Evolutionary conservation across 2,113 vertebrate species (phyloP), one percentile per base, ranked within the genome.

Genomic region (Glareola pratincola): DNA sequence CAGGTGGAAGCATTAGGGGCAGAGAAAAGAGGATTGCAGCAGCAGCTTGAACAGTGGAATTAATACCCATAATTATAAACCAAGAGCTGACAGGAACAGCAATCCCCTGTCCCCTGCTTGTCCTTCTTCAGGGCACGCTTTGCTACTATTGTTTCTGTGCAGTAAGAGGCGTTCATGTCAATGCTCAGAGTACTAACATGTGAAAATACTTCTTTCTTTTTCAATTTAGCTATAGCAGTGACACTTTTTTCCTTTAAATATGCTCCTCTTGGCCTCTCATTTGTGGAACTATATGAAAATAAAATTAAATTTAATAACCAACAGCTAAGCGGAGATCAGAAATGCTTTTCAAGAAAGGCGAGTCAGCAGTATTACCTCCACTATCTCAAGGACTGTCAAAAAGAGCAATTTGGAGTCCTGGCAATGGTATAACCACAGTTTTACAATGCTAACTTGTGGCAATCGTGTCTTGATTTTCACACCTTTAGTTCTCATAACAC

Each of bases 31-130:
- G 36, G 62, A 94, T 63, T 80, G 75, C 53, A 41, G n/a, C 12
- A 36, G 41, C 12, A 88, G 53, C 37, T 88, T 60, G 41, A 88
- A 68, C 15, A 92, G 17, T 39, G 34, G 59, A 94, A 93, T 71
- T 90, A 93, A 84, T 43, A 88, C 5, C 6, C 32, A 20, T 39
- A 75, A 91, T 75, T 64, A 91, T 48, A 95, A 96, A 64, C 30
- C 50, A 72, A 76, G 30, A 32, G 12, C 53, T 82, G 56, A 59
- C 8, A 83, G 53, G 16, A 93, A 47, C 11, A 45, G 83, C 82
- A 94, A 21, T 57, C 11, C 22, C 32, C 45, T 57, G 12, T n/a
- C 29, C 32, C 34, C 41, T 73, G 36, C 11, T 34, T 5, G 4
- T 81, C 88, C 36, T 84, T 85, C 56, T 57, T 67, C 30, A 62